phyloP scores from a whole-genome alignment of 2,797 vertebrate species.

The Notolabrus celidotus region DNA sequence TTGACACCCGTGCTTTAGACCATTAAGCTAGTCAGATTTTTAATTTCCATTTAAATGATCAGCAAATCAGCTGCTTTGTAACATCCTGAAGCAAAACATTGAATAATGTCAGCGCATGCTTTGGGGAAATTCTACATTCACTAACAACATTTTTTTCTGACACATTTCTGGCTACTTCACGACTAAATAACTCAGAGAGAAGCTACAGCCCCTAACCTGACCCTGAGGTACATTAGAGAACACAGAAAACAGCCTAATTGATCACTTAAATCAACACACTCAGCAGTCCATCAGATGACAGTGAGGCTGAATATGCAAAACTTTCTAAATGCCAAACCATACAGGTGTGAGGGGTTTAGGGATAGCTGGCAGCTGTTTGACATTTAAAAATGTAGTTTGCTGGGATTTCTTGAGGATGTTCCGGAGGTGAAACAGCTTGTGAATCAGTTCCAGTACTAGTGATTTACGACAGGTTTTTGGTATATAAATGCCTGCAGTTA shows the following conservation, averaged over 20 bases:
- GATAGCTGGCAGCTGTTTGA: conserved; percentile 9
- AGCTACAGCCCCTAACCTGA: background rate
- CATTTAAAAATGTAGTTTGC: conserved; percentile 9
- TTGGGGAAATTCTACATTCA: no score
- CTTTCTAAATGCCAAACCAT: conserved; percentile 19
- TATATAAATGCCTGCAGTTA: background rate
- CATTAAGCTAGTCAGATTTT: no score
- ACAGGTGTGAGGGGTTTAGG: conserved; percentile 4
- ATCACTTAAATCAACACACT: background rate
- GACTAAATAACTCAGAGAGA: background rate
- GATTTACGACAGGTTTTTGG: background rate
- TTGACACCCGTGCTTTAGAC: no score
- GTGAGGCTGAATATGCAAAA: background rate
- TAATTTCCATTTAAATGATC: no score
- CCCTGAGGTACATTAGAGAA: background rate
- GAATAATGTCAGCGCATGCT: no score
- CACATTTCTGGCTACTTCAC: no score
- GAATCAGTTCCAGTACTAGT: background rate
- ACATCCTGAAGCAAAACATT: no score
- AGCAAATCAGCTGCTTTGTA: no score
- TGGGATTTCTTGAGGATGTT: background rate
- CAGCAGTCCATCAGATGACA: background rate
- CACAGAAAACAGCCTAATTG: background rate
- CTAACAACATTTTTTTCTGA: no score
- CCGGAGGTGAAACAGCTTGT: background rate